Percentiles rank a stretch among this genome's conserved stretches.
Evolutionary conservation across 1,140 invertebrate species (phyloP).

Genomic region (Oedothorax gibbosus): DNA sequence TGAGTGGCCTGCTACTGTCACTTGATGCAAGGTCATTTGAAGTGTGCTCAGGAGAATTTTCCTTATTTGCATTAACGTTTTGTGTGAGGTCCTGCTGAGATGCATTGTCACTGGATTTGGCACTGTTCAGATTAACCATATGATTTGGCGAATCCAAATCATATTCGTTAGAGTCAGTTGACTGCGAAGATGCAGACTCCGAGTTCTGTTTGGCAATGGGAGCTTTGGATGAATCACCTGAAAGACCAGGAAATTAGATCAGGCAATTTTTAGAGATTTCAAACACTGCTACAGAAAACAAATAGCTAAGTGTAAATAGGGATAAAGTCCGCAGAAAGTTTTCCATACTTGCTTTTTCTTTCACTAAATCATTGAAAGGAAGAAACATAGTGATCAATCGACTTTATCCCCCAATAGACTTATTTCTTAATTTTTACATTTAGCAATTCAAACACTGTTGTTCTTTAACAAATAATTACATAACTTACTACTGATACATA

Average conservation of each 20-base stretch:
- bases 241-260: background rate
- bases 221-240: slow-evolving; percentile 22
- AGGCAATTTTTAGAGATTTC: background rate
- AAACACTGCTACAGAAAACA: background rate
- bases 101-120: background rate
- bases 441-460: too few species aligned
- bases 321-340: background rate
- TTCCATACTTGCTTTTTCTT: too few species aligned
- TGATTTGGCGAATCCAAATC: background rate
- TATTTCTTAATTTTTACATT: too few species aligned
- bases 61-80: background rate
- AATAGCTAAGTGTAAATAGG: background rate
- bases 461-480: too few species aligned
- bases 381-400: too few species aligned
- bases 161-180: background rate
- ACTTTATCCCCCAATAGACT: too few species aligned
- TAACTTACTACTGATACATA: too few species aligned
- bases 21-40: background rate
- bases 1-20: too few species aligned
- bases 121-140: background rate
- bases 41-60: background rate
- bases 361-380: too few species aligned
- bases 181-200: background rate
- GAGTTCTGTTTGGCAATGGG: background rate
- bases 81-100: background rate